Conservation (phyloP, 92 coral and sea anemone species). For the Parazoanthus atlanticus region DNA sequence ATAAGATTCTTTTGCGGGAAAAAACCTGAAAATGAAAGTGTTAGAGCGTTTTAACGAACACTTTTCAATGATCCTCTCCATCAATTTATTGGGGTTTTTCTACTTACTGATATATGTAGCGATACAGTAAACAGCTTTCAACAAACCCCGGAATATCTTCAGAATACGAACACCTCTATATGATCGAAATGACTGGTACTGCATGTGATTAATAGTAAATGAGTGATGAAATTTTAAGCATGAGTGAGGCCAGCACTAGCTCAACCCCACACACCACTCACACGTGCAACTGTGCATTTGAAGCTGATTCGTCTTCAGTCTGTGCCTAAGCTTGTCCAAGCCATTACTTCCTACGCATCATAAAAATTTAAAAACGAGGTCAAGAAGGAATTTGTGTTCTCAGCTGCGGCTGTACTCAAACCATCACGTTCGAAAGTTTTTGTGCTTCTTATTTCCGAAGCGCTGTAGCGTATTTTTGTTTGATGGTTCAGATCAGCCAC, state of each 20-base stretch:
- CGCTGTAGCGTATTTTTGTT: background rate
- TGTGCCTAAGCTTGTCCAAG: too few relatives aligned
- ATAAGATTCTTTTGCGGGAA: background rate
- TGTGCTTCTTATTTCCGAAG: background rate
- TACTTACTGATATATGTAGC: background rate
- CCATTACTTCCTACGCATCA: conserved; percentile 2
- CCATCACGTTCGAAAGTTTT: background rate
- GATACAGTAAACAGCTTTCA: background rate
- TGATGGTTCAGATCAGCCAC: background rate
- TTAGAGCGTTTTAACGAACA: background rate
- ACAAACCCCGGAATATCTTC: background rate
- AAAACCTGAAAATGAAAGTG: background rate
- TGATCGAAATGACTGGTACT: background rate
- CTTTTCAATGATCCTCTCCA: background rate
- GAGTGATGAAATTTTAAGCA: too few relatives aligned
- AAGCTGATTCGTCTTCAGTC: background rate
- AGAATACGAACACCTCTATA: too few relatives aligned
- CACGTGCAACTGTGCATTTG: background rate
- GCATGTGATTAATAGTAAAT: too few relatives aligned
- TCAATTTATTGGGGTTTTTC: background rate
- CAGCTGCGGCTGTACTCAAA: background rate
- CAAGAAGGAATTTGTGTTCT: conserved; percentile 3
- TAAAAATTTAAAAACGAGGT: conserved; percentile 1
- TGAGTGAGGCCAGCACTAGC: background rate
- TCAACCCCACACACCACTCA: background rate